phyloP scores from a whole-genome alignment of 2,113 vertebrate species.

The Pluvianellus socialis region DNA sequence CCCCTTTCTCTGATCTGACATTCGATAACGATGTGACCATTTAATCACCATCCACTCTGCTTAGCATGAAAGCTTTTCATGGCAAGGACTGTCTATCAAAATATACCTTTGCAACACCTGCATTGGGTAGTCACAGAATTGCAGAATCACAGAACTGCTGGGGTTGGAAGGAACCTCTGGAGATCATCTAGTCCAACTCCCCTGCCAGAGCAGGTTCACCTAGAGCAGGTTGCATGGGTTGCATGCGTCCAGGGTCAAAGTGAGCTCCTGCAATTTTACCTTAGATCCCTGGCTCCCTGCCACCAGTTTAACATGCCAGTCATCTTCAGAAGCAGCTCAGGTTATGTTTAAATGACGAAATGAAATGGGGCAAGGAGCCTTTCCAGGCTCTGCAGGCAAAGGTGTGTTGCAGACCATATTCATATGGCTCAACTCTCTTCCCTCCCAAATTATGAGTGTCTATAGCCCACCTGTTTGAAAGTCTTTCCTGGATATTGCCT shows the following conservation, averaged over 20 bases:
- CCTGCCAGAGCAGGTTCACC: too few species aligned
- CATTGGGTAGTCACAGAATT: fast-evolving
- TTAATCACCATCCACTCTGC: neutral
- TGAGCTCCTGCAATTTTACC: neutral
- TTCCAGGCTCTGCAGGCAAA: fast-evolving
- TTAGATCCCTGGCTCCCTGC: neutral
- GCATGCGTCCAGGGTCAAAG: neutral
- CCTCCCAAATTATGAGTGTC: neutral
- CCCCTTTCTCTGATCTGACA: neutral
- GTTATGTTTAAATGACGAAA: neutral
- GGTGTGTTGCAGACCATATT: neutral
- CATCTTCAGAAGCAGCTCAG: neutral
- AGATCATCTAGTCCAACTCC: too few species aligned
- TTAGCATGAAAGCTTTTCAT: neutral
- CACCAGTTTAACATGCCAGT: fast-evolving
- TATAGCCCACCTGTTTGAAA: neutral
- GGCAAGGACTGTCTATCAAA: fast-evolving
- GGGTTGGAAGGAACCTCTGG: too few species aligned
- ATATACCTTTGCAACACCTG: neutral
- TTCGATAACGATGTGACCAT: neutral
- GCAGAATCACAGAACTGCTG: too few species aligned
- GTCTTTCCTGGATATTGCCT: neutral
- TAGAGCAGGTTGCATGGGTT: too few species aligned
- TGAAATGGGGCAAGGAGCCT: neutral
- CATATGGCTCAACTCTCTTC: neutral